Conservation (phyloP, 37 sponge, comb jelly and placozoan genomes). For the Geodia barretti region DNA sequence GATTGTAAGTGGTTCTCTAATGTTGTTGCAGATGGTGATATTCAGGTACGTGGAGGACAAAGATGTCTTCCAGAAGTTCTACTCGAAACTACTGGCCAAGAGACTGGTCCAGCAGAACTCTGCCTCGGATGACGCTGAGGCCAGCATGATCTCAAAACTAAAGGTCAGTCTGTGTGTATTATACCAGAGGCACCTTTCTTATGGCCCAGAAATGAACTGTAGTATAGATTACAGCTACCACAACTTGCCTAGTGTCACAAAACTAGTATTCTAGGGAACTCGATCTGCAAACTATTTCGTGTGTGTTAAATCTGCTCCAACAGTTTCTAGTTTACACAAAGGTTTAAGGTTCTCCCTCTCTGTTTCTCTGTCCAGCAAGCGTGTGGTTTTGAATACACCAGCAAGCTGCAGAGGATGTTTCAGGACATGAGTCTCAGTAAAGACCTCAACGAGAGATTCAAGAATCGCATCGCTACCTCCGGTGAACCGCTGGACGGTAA, state of each 20-base stretch:
- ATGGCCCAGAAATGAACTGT: no score
- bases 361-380: conserved; percentile 47
- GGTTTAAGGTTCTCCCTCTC: no score
- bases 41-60: conserved; percentile 98
- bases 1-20: conserved; percentile 3
- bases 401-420: conserved; percentile 98
- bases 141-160: conserved; percentile 98
- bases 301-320: no score
- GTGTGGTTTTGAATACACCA: conserved; percentile 98
- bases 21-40: conserved; percentile 75
- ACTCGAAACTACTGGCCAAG: conserved; percentile 94
- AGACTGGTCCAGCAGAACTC: conserved; percentile 94
- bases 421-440: conserved; percentile 96
- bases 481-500: conserved; percentile 67
- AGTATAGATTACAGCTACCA: no score
- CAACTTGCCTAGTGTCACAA: no score
- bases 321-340: no score
- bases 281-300: no score
- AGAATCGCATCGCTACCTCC: conserved; percentile 39
- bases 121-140: conserved; percentile 98
- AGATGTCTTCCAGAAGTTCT: conserved; percentile 99
- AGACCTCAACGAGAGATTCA: conserved; percentile 91
- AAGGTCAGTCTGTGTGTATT: no score
- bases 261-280: no score
- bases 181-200: no score